phyloP scores from a whole-genome alignment of 37 sponge, comb jelly and placozoan genomes.

The Aphrocallistes beatrix region DNA sequence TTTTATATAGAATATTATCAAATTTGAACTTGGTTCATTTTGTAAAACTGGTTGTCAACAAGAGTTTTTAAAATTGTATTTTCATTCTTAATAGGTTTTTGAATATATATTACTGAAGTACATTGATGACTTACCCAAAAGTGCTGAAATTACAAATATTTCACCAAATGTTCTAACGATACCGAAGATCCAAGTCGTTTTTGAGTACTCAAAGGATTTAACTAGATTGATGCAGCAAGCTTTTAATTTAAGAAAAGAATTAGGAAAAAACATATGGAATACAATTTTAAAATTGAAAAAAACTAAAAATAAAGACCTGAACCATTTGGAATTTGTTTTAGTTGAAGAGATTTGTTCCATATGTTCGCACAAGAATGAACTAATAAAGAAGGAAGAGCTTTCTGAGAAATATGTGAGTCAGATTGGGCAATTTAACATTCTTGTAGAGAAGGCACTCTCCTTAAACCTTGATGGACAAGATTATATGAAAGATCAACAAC shows the following conservation, averaged over 20 bases:
- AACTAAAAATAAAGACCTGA: background rate
- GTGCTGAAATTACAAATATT: background rate
- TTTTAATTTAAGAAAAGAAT: background rate
- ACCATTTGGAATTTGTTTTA: background rate
- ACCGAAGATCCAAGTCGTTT: background rate
- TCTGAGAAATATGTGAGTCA: conserved; percentile 10
- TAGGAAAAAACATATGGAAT: background rate
- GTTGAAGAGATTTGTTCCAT: background rate
- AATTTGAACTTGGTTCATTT: too few relatives aligned
- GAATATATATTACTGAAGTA: background rate
- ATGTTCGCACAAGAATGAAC: background rate
- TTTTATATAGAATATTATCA: too few relatives aligned
- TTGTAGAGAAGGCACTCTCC: background rate
- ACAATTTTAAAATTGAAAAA: background rate
- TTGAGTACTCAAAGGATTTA: background rate
- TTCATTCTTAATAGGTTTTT: background rate
- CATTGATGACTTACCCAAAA: background rate
- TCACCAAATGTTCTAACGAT: background rate
- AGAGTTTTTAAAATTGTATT: too few relatives aligned
- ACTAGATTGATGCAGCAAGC: background rate
- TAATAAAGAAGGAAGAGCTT: background rate
- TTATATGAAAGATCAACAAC: too few relatives aligned
- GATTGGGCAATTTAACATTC: background rate
- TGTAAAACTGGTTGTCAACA: too few relatives aligned
- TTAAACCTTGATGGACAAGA: too few relatives aligned